Evolutionary conservation across 1,140 invertebrate species (phyloP), one percentile per base, ranked within the genome.

Genomic region (Thrips palmi): DNA sequence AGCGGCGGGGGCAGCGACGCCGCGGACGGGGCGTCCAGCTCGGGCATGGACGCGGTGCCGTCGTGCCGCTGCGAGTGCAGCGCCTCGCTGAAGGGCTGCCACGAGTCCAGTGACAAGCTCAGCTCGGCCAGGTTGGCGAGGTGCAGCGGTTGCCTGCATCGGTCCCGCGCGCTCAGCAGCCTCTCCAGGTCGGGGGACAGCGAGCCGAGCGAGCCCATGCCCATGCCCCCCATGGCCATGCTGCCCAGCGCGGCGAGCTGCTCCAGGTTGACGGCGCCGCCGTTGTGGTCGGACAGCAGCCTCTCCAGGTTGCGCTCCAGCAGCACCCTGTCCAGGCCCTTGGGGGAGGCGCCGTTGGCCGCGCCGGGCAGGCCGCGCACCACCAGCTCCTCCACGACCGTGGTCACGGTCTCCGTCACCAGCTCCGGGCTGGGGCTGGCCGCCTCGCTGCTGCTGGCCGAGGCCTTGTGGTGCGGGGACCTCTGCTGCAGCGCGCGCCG

Each of bases 21-120:
- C 23, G 30, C 45, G 41, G 41, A 47, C 27, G 47, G 55, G 33
- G 48, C 44, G 1, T 64, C 64, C 19, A 74, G 49, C 53, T 77
- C 71, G 14, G 71, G 71, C 70, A 75, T 70, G 10, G 70, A 73
- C n/a, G 67, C 64, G n/a, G 67, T 64, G 41, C 68, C 67, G 4
- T 52, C 55, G 27, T 49, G n/a, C 42, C 47, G 21, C 45, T 40
- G 8, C 38, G 38, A n/a, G 36, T n/a, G 52, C 37, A 47, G 41
- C 37, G 50, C 52, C 32, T 45, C 57, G 43, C 4, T 50, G 48
- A 15, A 42, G 38, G 51, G 47, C 20, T 53, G 47, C 57, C 63
- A 61, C 32, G 62, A 54, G 37, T 67, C 61, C 19, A 65, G 40
- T 35, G 54, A 53, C 27, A 56, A 45, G 44, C 55, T 60, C 14